These are phyloP conservation scores for Dipodomys ordii DNA, from an alignment of 2,113 vertebrate genomes.

Conservation along the genomic window DNA sequence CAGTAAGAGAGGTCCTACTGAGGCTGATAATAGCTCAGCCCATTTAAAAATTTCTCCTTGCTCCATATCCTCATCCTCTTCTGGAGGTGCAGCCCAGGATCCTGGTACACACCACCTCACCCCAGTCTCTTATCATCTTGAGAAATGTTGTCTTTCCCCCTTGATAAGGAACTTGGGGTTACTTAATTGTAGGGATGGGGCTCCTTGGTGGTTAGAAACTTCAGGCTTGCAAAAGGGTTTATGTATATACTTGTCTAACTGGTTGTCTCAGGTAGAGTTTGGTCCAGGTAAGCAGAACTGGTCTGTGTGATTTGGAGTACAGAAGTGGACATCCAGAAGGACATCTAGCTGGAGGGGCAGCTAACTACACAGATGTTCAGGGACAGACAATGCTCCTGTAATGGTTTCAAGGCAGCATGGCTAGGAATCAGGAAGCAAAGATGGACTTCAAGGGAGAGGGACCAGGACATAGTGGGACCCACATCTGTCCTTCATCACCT, in stretches of 20 bases:
- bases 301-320: neutral
- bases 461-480: neutral
- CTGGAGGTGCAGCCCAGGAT: neutral
- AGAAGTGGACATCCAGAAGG: neutral
- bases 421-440: neutral
- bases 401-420: neutral
- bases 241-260: neutral
- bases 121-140: neutral
- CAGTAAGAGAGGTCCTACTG: neutral
- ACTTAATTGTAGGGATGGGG: neutral
- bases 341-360: neutral
- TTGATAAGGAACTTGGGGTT: neutral
- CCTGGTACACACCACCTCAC: neutral
- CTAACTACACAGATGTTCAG: neutral
- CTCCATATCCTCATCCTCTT: neutral
- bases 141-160: neutral
- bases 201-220: neutral
- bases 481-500: neutral
- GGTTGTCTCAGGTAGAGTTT: neutral
- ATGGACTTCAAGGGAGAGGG: neutral
- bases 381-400: neutral
- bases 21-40: neutral
- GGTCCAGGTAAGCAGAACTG: slow-evolving; percentile 18
- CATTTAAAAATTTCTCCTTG: neutral
- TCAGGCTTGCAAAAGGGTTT: slow-evolving; percentile 5